Evolutionary conservation across 2,113 vertebrate genomes (phyloP), one percentile per base, ranked within the genome.

Genomic region (Etheostoma cragini): DNA sequence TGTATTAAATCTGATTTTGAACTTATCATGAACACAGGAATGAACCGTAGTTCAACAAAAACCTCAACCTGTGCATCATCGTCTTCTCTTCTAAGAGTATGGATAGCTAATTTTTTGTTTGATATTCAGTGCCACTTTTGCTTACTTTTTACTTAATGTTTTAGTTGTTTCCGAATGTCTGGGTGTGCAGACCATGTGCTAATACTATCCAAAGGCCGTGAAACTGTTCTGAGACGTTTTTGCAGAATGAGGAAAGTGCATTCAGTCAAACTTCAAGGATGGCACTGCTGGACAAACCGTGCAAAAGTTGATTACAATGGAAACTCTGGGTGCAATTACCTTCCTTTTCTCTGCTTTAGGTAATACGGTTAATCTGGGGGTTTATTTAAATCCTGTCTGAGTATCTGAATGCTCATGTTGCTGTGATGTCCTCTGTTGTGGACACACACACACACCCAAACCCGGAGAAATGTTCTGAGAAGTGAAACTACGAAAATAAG

Each of bases 301-400:
- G 47, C 24, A 49, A 38, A 47, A 21, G 67, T 46, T 35, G 42
- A 79, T 71, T 4, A 38, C n/a, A 53, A 42, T 38, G 2, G 67
- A 72, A 76, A 47, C 49, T 66, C 35, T 8, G 1, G 19, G 21
- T 38, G 19, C 15, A 49, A 82, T 82, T 76, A 35, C 46, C 33
- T 72, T 80, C 12, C 69, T 80, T 76, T 65, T 68, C 45, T 61
- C 46, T 50, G 2, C 61, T 65, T 72, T 33, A 64, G 72, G 63
- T 61, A 68, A 76, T 54, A 53, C 21, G 8, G n/a, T 76, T 80
- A 64, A 69, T 69, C 8, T 22, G 42, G 26, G 52, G 67, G 63
- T 67, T 72, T 56, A 45, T 35, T 56, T 63, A 72, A 72, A 77
- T 33, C 45, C 45, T 24, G 75, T 76, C 52, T 60, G 58, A 75